Percentiles rank a stretch among this genome's conserved stretches.
These are phyloP conservation scores for Buteo buteo DNA, from an alignment of 2,113 vertebrate species.

Conservation along the genomic window DNA sequence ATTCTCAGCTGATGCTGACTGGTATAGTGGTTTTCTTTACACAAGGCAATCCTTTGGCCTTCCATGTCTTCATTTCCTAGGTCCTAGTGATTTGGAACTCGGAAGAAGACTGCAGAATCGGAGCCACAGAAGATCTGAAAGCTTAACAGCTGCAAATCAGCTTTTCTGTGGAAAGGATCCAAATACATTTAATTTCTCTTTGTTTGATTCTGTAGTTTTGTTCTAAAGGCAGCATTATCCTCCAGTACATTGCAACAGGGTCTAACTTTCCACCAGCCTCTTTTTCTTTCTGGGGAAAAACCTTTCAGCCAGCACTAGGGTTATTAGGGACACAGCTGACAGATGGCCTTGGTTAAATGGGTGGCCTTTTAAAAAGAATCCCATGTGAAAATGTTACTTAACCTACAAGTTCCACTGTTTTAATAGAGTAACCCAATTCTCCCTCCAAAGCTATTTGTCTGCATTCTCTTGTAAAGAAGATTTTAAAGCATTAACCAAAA, in stretches of 20 bases:
- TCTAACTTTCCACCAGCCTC: conserved; percentile 1
- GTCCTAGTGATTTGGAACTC: neutral
- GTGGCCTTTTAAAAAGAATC: conserved; percentile 57
- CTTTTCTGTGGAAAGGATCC: neutral
- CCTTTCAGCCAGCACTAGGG: conserved; percentile 12
- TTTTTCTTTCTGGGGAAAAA: conserved; percentile 45
- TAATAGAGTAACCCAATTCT: conserved; percentile 47
- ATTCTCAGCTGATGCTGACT: neutral
- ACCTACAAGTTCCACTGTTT: conserved; percentile 55
- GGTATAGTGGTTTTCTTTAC: neutral
- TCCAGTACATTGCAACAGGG: neutral
- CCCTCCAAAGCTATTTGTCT: conserved; percentile 53
- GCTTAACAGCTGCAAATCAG: conserved; percentile 18
- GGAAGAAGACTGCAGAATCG: neutral
- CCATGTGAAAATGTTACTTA: conserved; percentile 67
- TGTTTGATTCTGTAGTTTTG: neutral
- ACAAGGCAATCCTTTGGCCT: neutral
- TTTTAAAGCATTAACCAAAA: conserved; percentile 70
- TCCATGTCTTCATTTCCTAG: neutral
- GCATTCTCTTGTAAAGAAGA: conserved; percentile 60
- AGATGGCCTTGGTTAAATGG: conserved; percentile 47
- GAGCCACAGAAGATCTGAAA: neutral
- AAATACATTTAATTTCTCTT: conserved; percentile 27
- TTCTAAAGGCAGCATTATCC: conserved; percentile 7
- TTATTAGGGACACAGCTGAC: conserved; percentile 30